Evolutionary conservation across 2,797 vertebrate genomes (phyloP).

Genomic region (Fringilla coelebs): DNA sequence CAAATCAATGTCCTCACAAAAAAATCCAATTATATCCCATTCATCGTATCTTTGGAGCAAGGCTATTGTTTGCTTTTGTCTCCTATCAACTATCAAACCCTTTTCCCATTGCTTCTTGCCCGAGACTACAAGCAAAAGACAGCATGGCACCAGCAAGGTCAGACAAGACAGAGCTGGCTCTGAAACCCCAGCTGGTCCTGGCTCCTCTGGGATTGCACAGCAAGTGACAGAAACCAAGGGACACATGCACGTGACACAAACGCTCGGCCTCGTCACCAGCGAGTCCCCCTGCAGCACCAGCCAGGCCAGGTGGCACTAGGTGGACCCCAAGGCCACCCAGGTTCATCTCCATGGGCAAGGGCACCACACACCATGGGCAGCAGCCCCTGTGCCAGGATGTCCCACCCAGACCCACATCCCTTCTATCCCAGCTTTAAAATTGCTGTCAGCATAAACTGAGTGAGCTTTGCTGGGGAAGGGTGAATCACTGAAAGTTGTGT

Average conservation of each 20-base stretch:
- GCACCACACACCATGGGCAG: background rate
- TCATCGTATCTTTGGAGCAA: constrained; percentile 79
- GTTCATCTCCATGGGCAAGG: background rate
- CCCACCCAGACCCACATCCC: rapidly evolving
- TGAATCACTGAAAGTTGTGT: rapidly evolving
- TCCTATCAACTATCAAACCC: constrained; percentile 81
- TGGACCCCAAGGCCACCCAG: background rate
- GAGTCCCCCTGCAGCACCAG: rapidly evolving
- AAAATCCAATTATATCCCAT: constrained; percentile 80
- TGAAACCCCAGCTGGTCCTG: background rate
- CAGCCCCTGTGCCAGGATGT: rapidly evolving
- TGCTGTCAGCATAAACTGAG: background rate
- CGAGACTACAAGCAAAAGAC: constrained; percentile 70
- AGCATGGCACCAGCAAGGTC: constrained; percentile 71
- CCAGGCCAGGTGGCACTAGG: rapidly evolving
- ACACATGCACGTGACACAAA: rapidly evolving
- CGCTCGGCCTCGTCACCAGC: rapidly evolving
- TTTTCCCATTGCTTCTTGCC: constrained; percentile 67
- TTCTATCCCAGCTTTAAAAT: background rate
- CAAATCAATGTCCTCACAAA: constrained; percentile 79
- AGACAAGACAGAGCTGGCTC: background rate
- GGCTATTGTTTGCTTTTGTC: constrained; percentile 84
- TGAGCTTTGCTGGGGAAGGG: background rate
- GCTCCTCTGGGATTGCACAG: background rate
- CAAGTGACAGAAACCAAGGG: background rate